Evolutionary conservation across 1,140 invertebrate genomes (phyloP).

Genomic region (Carposina sasakii): DNA sequence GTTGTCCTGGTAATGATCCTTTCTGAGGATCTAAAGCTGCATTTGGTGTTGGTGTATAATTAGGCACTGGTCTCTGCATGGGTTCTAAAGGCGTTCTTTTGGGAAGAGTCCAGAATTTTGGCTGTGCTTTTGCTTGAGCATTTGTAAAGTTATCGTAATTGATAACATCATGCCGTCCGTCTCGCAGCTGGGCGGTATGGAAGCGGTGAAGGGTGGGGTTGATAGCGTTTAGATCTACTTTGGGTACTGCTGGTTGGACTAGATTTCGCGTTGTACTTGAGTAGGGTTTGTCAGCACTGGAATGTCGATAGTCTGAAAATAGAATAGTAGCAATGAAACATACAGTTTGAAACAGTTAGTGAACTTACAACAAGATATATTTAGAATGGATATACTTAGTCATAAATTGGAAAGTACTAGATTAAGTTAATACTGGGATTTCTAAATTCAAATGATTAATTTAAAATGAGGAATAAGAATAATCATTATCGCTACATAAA

Average conservation of each 20-base stretch:
- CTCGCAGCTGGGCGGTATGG: constrained; percentile 44
- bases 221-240: constrained; percentile 37
- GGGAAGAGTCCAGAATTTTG: constrained; percentile 63
- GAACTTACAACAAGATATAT: too few species aligned
- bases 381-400: constrained; percentile 4
- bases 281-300: constrained; percentile 66
- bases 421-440: too few species aligned
- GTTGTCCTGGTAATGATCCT: neutral
- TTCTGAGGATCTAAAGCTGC: neutral
- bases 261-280: constrained; percentile 32
- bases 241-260: constrained; percentile 30
- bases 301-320: constrained; percentile 73
- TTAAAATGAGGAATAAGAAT: too few species aligned
- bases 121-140: constrained; percentile 32
- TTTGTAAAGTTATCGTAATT: constrained; percentile 38
- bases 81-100: constrained; percentile 35
- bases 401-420: too few species aligned
- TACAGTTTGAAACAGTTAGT: too few species aligned
- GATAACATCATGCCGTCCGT: constrained; percentile 39
- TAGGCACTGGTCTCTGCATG: too few species aligned
- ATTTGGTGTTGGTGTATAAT: constrained; percentile 7
- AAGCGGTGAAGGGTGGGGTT: constrained; percentile 40
- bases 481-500: too few species aligned
- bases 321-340: too few species aligned
- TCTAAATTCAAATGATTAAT: too few species aligned